Percentiles rank a stretch among this genome's conserved stretches.
Evolutionary conservation across 2,797 vertebrate species (phyloP).

Genomic region (Xenopus petersii): DNA sequence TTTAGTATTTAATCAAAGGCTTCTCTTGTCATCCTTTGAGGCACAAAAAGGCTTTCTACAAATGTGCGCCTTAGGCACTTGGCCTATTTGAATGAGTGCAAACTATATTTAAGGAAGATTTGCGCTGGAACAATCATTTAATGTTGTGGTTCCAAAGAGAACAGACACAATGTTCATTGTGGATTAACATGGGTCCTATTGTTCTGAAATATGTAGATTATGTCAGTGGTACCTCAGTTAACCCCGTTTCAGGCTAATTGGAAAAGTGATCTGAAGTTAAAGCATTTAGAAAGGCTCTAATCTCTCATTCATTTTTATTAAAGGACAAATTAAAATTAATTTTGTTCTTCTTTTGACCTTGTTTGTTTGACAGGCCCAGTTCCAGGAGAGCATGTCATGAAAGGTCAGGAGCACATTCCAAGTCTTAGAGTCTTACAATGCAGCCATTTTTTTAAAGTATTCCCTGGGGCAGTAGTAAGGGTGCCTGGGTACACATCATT

Average conservation of each 20-base stretch:
- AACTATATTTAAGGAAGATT: slow-evolving; percentile 47
- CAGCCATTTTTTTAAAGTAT: no score
- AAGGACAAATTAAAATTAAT: neutral
- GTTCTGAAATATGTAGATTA: slow-evolving; percentile 44
- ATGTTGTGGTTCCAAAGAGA: slow-evolving; percentile 38
- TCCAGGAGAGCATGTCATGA: no score
- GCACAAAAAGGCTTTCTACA: slow-evolving; percentile 43
- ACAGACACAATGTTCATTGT: slow-evolving; percentile 38
- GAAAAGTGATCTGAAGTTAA: slow-evolving; percentile 25
- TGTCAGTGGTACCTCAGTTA: slow-evolving; percentile 46
- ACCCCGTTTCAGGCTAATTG: slow-evolving; percentile 32
- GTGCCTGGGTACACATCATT: no score
- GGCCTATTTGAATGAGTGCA: slow-evolving; percentile 46
- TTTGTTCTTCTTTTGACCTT: slow-evolving; percentile 8
- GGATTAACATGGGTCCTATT: slow-evolving; percentile 40
- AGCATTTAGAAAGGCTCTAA: slow-evolving; percentile 17
- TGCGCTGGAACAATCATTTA: slow-evolving; percentile 35
- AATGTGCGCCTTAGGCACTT: slow-evolving; percentile 36
- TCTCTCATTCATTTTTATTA: neutral
- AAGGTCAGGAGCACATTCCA: no score
- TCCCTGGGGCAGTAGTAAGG: no score
- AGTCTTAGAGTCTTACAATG: no score
- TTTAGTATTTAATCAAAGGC: slow-evolving; percentile 42
- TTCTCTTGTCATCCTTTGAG: slow-evolving; percentile 45
- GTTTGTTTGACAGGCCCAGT: neutral